Evolutionary conservation across 2,113 vertebrate species (phyloP), one percentile per base, ranked within the genome.

Genomic region (Morone chrysops): DNA sequence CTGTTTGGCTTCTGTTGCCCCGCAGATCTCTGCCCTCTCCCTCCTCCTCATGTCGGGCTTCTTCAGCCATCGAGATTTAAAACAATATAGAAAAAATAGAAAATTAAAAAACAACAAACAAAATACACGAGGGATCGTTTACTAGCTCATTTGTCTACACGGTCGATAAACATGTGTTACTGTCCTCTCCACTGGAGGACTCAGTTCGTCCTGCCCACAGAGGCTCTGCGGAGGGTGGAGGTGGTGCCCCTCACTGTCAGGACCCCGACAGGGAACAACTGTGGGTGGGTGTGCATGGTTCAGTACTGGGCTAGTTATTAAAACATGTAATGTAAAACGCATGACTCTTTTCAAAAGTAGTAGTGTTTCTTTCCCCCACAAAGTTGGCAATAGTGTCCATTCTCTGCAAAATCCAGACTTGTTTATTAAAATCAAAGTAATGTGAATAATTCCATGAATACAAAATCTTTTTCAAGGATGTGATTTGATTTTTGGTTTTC

Each of bases 11-110:
- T 82, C 94, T 93, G 93, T 82, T 94, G 90, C 95, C 94, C 76
- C 95, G 94, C 85, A 88, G 84, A 41, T 94, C 93, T 79, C 91
- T 85, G 89, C 95, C 96, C 86, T 96, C 96, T 10, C 11, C 79
- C 48, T 82, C 81, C 83, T 96, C 97, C 80, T 94, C 89, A 65
- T 94, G 92, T 93, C 95, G 95, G 90, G 95, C 94, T 93, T 98
- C 94, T 93, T 98, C 97, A 83, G 97, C 97, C 97, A 98, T 94
- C 40, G 43, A 4, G 41, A 18, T 60, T 71, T 5, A 54, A 59
- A 63, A 51, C 10, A 4, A 66, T 2, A 4, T 2, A 4, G 36
- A 72, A 47, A 4, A 17, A 10, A 20, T n/a, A 11, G 20, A 16
- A 18, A 43, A 12, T 14, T 6, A 36, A 25, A 70, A 8, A 62